A percentile compares a stretch with the other conserved stretches of the same genome.
phyloP scores from a whole-genome alignment of 2,888 invertebrate genomes.

The Melanostoma scalare region DNA sequence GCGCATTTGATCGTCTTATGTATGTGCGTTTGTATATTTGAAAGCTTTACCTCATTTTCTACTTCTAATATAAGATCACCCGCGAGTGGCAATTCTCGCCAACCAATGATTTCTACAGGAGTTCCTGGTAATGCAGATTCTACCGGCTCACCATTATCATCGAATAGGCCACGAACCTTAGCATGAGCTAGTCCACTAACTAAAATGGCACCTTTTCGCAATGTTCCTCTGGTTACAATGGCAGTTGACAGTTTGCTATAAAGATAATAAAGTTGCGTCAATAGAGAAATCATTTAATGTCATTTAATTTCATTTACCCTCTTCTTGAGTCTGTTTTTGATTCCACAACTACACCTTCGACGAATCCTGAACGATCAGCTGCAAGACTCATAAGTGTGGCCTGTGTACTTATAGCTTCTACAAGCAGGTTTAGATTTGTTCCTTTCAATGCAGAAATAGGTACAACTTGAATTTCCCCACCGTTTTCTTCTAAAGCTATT shows the following conservation, averaged over 20 bases:
- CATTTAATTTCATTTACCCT: slow-evolving; percentile 83
- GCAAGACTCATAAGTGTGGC: slow-evolving; percentile 94
- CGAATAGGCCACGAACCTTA: slow-evolving; percentile 90
- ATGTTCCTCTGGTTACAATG: slow-evolving; percentile 92
- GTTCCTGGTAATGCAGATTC: slow-evolving; percentile 87
- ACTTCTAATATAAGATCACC: slow-evolving; percentile 95
- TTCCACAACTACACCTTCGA: slow-evolving; percentile 96
- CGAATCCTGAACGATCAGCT: slow-evolving; percentile 91
- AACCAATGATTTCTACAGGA: slow-evolving; percentile 94
- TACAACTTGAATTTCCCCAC: slow-evolving; percentile 96
- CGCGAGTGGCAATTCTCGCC: slow-evolving; percentile 93
- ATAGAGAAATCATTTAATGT: background rate
- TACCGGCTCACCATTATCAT: slow-evolving; percentile 88
- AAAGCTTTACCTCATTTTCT: slow-evolving; percentile 85
- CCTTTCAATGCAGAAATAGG: slow-evolving; percentile 95
- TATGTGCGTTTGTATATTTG: too few species aligned
- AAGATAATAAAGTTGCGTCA: too few species aligned
- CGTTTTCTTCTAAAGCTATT: slow-evolving; percentile 91
- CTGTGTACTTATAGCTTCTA: slow-evolving; percentile 92
- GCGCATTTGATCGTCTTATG: background rate
- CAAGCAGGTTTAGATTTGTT: slow-evolving; percentile 88
- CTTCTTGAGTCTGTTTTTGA: slow-evolving; percentile 87
- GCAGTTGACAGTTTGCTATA: slow-evolving; percentile 91
- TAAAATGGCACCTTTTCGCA: slow-evolving; percentile 89
- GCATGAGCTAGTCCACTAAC: slow-evolving; percentile 94